Percentiles rank a stretch among this genome's conserved stretches.
Conservation (phyloP, 2,797 vertebrate species). For the Cephalopachus bancanus region DNA sequence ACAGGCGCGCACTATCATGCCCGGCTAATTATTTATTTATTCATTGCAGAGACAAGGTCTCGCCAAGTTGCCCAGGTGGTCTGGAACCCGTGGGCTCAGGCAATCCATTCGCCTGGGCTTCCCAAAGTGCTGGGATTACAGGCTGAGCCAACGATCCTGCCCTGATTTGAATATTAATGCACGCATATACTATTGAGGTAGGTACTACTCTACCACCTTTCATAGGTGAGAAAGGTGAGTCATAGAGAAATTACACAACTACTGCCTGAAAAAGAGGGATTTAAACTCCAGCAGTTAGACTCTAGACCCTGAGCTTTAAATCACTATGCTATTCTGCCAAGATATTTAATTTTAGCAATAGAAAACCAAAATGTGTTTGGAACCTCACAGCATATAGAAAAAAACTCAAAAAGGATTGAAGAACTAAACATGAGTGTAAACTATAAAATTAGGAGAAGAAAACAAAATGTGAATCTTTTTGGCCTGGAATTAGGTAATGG, state of each 20-base stretch:
- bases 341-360: constrained; percentile 46
- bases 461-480: neutral
- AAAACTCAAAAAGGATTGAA: constrained; percentile 34
- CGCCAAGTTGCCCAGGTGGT: no score
- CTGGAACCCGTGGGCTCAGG: no score
- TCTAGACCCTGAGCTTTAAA: neutral
- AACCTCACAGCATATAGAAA: neutral
- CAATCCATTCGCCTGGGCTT: no score
- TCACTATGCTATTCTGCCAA: neutral
- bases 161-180: neutral
- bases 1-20: no score
- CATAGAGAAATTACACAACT: constrained; percentile 5
- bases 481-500: neutral
- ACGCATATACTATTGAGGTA: neutral
- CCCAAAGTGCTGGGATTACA: no score
- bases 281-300: neutral
- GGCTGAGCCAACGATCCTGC: no score
- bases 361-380: constrained; percentile 40
- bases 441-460: neutral
- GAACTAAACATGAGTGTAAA: neutral
- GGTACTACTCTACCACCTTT: neutral
- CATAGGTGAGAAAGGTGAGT: neutral
- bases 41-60: no score
- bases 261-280: neutral
- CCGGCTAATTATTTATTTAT: no score